phyloP scores from a whole-genome alignment of 2,888 invertebrate species.

The Drosophila suboccidentalis region DNA sequence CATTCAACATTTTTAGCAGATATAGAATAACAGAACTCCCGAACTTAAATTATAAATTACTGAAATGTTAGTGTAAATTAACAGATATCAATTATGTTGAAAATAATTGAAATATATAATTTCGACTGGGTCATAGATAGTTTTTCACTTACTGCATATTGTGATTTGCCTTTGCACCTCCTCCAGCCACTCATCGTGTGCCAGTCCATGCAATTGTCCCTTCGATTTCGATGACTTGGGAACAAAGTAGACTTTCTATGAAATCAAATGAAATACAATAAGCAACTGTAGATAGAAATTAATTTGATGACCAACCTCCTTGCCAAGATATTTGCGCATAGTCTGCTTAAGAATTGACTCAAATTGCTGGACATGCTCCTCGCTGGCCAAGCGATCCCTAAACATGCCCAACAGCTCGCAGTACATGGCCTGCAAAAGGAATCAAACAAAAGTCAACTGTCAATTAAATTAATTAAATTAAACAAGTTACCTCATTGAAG shows the following conservation, averaged over 20 bases:
- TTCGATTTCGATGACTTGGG: conserved; percentile 73
- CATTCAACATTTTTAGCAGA: not conserved
- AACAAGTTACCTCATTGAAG: conserved; percentile 82
- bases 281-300: not conserved
- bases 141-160: conserved; percentile 88
- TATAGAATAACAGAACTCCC: not conserved
- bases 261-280: not conserved
- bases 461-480: conserved; percentile 16
- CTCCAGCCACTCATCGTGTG: conserved; percentile 88
- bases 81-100: too few species aligned
- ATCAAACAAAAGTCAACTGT: not conserved
- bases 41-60: not conserved
- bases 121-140: not conserved
- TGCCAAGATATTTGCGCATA: conserved; percentile 84
- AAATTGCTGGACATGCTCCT: conserved; percentile 89
- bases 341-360: conserved; percentile 88
- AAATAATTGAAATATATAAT: not conserved
- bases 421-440: conserved; percentile 87
- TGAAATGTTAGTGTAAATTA: too few species aligned
- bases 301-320: conserved; percentile 71
- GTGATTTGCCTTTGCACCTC: conserved; percentile 88
- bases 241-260: conserved; percentile 83
- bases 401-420: conserved; percentile 93
- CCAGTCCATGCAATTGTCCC: conserved; percentile 84
- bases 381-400: conserved; percentile 89